Percentiles rank a stretch among this genome's conserved stretches.
Conservation (phyloP, 1,140 invertebrate species). For the Plutomurus gul region DNA sequence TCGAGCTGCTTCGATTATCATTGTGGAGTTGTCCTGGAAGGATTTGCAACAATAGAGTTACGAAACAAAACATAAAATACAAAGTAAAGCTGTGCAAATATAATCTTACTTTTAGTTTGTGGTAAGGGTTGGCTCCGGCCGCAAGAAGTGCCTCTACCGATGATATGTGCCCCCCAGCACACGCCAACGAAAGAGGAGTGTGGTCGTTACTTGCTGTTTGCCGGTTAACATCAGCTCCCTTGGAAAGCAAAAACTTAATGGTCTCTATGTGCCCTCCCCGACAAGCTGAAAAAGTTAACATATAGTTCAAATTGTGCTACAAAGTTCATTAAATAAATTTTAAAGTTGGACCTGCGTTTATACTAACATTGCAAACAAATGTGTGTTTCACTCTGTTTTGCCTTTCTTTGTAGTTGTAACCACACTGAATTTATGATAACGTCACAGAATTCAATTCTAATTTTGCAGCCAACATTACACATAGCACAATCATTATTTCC, state of each 20-base stretch:
- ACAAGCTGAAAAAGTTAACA: too few species aligned
- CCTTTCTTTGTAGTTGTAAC: too few species aligned
- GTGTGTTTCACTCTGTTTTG: too few species aligned
- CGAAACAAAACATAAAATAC: background rate
- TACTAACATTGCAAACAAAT: too few species aligned
- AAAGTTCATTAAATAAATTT: too few species aligned
- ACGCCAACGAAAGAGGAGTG: slow-evolving; percentile 94
- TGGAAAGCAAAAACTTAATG: slow-evolving; percentile 92
- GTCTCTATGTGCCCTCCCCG: slow-evolving; percentile 98
- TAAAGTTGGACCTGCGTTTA: too few species aligned
- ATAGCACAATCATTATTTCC: too few species aligned
- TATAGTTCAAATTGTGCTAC: too few species aligned
- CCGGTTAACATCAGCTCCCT: slow-evolving; percentile 90
- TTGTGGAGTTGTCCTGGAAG: slow-evolving; percentile 96
- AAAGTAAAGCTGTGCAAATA: background rate
- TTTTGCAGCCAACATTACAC: too few species aligned
- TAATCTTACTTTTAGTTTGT: slow-evolving; percentile 80
- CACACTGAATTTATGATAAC: too few species aligned
- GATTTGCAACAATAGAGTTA: slow-evolving; percentile 52
- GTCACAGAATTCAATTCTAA: too few species aligned
- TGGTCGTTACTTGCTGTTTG: slow-evolving; percentile 98
- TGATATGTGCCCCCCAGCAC: slow-evolving; percentile 89
- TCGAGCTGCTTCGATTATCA: slow-evolving; percentile 97
- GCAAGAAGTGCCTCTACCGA: slow-evolving; percentile 90
- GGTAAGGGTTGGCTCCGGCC: slow-evolving; percentile 90